Evolutionary conservation across 2,888 invertebrate species (phyloP).

Genomic region (Plagodis pulveraria): DNA sequence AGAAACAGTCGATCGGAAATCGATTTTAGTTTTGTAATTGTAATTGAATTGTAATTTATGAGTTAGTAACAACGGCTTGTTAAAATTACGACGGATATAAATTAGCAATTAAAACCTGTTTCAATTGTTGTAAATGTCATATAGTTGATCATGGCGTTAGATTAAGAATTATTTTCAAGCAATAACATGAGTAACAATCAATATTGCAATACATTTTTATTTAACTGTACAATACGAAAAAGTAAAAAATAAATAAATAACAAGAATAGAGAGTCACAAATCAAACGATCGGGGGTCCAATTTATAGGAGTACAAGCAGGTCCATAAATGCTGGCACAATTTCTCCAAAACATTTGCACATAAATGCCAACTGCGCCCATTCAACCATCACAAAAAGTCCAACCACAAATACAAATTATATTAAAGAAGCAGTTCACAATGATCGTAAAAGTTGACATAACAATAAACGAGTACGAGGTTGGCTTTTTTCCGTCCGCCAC

Average conservation of each 20-base stretch:
- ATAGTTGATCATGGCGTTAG: background rate
- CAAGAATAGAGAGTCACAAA: too few species aligned
- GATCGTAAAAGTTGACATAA: slow-evolving; percentile 15
- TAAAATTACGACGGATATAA: background rate
- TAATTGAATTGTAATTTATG: slow-evolving; percentile 11
- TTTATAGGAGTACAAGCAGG: too few species aligned
- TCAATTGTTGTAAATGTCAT: background rate
- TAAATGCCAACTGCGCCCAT: too few species aligned
- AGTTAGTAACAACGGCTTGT: slow-evolving; percentile 5
- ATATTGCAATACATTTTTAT: too few species aligned
- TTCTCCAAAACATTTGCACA: too few species aligned
- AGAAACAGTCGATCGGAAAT: slow-evolving; percentile 1
- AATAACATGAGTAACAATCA: background rate
- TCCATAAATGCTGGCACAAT: too few species aligned
- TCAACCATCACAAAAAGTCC: background rate
- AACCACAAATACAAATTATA: background rate
- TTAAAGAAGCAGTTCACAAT: background rate
- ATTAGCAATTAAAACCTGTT: background rate
- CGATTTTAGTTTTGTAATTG: slow-evolving; percentile 9
- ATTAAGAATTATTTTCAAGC: background rate
- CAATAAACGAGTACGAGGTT: slow-evolving; percentile 8
- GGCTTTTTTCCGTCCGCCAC: slow-evolving; percentile 7
- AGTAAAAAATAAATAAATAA: too few species aligned
- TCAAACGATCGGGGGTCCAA: too few species aligned
- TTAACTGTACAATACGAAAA: too few species aligned